These are phyloP conservation scores for Plagodis dolabraria DNA, from an alignment of 2,888 invertebrate genomes.

Conservation along the genomic window DNA sequence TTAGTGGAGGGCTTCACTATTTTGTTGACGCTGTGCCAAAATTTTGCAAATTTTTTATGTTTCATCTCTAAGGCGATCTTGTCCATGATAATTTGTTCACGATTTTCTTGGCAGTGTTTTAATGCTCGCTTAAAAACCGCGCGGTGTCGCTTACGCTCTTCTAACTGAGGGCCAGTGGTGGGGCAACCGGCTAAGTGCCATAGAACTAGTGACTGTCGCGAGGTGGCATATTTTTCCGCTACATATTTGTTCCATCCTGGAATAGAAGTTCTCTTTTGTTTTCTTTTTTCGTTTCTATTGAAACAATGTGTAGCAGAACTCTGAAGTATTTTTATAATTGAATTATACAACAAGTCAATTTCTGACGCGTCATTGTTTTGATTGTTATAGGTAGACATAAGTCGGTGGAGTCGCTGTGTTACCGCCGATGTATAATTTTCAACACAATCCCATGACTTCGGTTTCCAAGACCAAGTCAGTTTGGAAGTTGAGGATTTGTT, in stretches of 20 bases:
- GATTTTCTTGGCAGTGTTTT: not conserved
- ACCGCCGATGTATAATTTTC: not conserved
- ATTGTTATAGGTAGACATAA: not conserved
- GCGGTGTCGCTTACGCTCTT: not conserved
- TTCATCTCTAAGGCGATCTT: not conserved
- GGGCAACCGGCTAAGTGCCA: not conserved
- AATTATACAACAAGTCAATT: not conserved
- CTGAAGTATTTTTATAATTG: not conserved
- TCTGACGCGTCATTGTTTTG: not conserved
- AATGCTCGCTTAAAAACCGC: not conserved
- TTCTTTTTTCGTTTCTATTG: too few relatives aligned
- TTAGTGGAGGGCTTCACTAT: not conserved
- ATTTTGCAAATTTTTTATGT: not conserved
- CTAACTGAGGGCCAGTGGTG: not conserved
- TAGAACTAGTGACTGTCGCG: not conserved
- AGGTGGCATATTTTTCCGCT: constrained; percentile 1
- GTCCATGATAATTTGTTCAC: constrained; percentile 1
- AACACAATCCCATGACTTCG: not conserved
- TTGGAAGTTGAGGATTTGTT: not conserved
- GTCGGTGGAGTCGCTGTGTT: not conserved
- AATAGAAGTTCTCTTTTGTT: not conserved
- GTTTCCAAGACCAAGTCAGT: not conserved
- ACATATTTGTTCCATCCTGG: not conserved
- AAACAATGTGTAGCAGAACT: constrained; percentile 1
- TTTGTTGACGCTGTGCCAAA: constrained; percentile 3